Base-by-base conservation (phyloP, 2,888 invertebrate genomes). In the Lycocerus yunnanus region DNA sequence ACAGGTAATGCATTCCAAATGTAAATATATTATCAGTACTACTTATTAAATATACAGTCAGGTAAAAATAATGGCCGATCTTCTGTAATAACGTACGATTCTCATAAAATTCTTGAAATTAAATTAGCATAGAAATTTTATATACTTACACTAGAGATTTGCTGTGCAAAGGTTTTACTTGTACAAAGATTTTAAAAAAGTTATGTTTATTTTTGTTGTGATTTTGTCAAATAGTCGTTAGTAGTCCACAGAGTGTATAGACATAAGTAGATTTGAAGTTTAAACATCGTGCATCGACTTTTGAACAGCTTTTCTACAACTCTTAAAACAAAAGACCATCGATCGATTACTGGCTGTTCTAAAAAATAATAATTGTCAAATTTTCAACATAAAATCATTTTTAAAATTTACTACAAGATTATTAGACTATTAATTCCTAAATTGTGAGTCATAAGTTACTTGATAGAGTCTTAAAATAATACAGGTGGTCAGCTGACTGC, bases 41-140 rank as follows among this genome's bases (percentile, higher is more conserved):
- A 24, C n/a, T 11, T 24, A 10, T 24, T 24, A 24, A 24, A 3
- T 24, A 24, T 10, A 24, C 21, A 24, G 11, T 24, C 21, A 24
- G 10, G 2, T 24, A 24, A 43, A 43, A 43, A 6, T 43, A 43
- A 43, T 43, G n/a, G n/a, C n/a, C n/a, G 43, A n/a, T 43, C 43
- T 43, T 8, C n/a, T 43, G 13, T 43, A 43, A 43, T 43, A 43
- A 43, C n/a, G 43, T 43, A 63, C 18, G 61, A 18, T 13, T 20
- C n/a, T 61, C 71, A 80, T 83, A 82, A 83, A 83, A 77, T 78
- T 75, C 75, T 72, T 60, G 79, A 74, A 74, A 77, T 79, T 77
- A 78, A 80, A 84, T 84, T 83, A 83, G 80, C 83, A 84, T 83
- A 80, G 81, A 83, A 83, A 84, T 84, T 83, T 84, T 83, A 83